phyloP scores from a whole-genome alignment of 2,113 vertebrate genomes.

The Hippoglossus stenolepis region DNA sequence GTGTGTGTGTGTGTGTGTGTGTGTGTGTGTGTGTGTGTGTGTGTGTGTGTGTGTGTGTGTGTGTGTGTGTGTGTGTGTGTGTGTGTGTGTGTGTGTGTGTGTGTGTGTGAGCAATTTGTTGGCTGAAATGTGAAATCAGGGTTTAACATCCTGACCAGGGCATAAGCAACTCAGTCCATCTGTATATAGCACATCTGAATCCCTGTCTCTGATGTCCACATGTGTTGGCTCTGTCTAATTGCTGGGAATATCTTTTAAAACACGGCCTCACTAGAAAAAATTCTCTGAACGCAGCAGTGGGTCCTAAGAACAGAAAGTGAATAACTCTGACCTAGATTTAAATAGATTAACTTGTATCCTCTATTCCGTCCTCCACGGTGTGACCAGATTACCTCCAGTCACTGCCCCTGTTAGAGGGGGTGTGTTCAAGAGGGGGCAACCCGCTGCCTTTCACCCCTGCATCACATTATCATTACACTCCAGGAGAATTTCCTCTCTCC shows the following conservation, averaged over 20 bases:
- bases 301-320: slow-evolving; percentile 29
- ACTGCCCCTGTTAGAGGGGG: slow-evolving; percentile 30
- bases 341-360: slow-evolving; percentile 72
- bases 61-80: neutral
- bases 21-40: neutral
- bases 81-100: neutral
- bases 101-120: slow-evolving; percentile 82
- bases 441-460: slow-evolving; percentile 42
- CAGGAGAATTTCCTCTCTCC: slow-evolving; percentile 44
- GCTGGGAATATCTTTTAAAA: slow-evolving; percentile 20
- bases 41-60: slow-evolving; percentile 67
- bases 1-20: slow-evolving; percentile 67
- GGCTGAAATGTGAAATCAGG: slow-evolving; percentile 58
- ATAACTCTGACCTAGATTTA: slow-evolving; percentile 55
- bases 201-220: slow-evolving; percentile 80
- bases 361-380: slow-evolving; percentile 63
- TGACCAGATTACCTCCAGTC: slow-evolving; percentile 74
- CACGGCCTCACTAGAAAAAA: neutral
- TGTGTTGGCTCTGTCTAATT: slow-evolving; percentile 78
- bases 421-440: slow-evolving; percentile 56
- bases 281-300: slow-evolving; percentile 19
- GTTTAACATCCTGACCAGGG: slow-evolving; percentile 51
- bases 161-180: slow-evolving; percentile 37
- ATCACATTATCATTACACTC: slow-evolving; percentile 68
- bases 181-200: slow-evolving; percentile 41